These are phyloP conservation scores for Marronus borbonicus DNA, from an alignment of 2,888 invertebrate species.

Conservation along the genomic window DNA sequence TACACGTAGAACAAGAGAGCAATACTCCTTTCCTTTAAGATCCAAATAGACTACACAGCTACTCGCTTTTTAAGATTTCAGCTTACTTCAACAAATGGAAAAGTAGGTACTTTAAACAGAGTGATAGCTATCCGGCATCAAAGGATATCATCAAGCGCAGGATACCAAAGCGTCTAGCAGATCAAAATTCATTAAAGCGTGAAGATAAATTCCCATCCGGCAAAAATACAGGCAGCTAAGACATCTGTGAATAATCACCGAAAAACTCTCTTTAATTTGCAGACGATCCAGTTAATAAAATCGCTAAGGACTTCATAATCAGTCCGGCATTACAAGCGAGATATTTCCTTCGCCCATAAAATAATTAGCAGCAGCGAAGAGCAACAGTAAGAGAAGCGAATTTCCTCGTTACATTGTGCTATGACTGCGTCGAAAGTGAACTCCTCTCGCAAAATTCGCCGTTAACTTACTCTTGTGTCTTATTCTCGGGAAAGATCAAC, in stretches of 20 bases:
- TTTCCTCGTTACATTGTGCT: constrained; percentile 22
- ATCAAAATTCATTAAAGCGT: too few relatives aligned
- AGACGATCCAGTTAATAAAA: constrained; percentile 15
- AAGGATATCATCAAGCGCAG: too few relatives aligned
- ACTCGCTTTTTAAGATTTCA: too few relatives aligned
- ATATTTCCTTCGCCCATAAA: neutral
- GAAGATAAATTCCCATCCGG: too few relatives aligned
- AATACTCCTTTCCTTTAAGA: too few relatives aligned
- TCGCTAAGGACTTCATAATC: constrained; percentile 1
- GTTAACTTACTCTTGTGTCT: constrained; percentile 43
- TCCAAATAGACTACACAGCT: too few relatives aligned
- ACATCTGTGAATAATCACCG: neutral
- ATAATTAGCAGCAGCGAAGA: neutral
- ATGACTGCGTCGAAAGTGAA: constrained; percentile 48
- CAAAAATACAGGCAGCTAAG: too few relatives aligned
- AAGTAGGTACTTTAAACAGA: too few relatives aligned
- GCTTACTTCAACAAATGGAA: too few relatives aligned
- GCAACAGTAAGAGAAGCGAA: neutral
- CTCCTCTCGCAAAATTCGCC: constrained; percentile 48
- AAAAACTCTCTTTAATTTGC: neutral
- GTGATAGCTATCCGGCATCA: too few relatives aligned
- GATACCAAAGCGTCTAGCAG: too few relatives aligned
- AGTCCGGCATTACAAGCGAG: neutral
- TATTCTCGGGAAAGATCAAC: constrained; percentile 35
- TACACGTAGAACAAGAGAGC: too few relatives aligned